Base-by-base conservation (phyloP, 2,113 vertebrate genomes). In the Limnothrissa miodon region DNA sequence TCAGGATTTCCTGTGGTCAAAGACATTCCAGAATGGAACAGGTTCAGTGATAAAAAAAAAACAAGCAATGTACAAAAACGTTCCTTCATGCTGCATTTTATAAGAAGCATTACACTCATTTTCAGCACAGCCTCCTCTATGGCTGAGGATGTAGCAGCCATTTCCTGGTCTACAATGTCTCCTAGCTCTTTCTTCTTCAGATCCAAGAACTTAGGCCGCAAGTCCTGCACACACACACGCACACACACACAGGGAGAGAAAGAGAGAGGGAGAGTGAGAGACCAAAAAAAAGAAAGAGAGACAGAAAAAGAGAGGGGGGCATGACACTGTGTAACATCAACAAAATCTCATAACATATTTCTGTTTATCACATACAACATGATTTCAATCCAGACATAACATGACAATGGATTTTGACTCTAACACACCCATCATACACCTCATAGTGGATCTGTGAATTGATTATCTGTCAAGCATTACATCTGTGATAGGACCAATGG, bases 81-180 rank as follows among this genome's bases (percentile, higher is more conserved):
- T 21, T 39, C 39, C 44, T 42, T 45, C 42, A 1, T 39, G 13
- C 42, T 79, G 51, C 51, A 1, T 23, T 19, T n/a, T 39, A 23
- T 15, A 5, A 4, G 19, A 29, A 23, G 74, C 45, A 88, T 90
- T 91, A 98, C 98, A 90, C 98, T 97, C 46, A 99, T 99, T 53
- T 97, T 94, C 85, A 96, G 88, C 0, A 96, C 94, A 0, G 98
- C 98, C 0, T 95, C 91, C 86, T 98, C 97, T 0, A 99, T 96
- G 39, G 97, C 97, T 0, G 93, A 90, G 0, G 97, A 96, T 0
- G 98, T 99, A 0, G 97, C 95, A 0, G 95, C 87, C 98, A 99
- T 97, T 93, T 99, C 98, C 86, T 97, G 96, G 89, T 99, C 97
- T 88, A 99, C 98, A 89, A 99, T 87, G 87, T 94, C 94, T 2